Base-by-base conservation (phyloP, 1,140 invertebrate genomes). In the Aphaenogaster ashmeadi region DNA sequence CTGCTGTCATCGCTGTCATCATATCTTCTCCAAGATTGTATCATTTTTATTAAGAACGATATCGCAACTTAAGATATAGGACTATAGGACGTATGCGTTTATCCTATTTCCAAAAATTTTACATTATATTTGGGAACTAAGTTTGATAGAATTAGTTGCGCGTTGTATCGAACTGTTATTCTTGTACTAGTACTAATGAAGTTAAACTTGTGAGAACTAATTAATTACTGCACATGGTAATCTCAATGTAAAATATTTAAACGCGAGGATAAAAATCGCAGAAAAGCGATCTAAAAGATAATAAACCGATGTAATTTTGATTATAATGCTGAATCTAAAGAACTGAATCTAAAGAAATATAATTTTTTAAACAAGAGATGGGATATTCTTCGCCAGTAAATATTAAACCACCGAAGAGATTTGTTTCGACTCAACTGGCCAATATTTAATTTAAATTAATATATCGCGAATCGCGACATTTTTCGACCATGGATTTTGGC, bases 21-120 rank as follows among this genome's bases (percentile, higher is more conserved):
- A 41, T 64, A 64, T 64, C 21, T 44, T n/a, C 41, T 44, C 15
- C 21, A 18, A 36, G n/a, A 47, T 64, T 13, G 18, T 36, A 62
- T 64, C 9, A 47, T 62, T 5, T 7, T 78, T 64, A 78, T 64
- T 78, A 47, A 77, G 38, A 44, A 8, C 56, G 44, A 41, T 58
- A 8, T n/a, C 11, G n/a, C 0, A 41, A 62, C 13, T 44, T 62
- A 15, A 62, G n/a, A 44, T 78, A 4, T 77, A 27, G 0, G 27
- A 27, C 27, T 27, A 60, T 60, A 27, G 27, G n/a, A 44, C 27
- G 38, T 44, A 21, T 4, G n/a, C 38, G 7, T 13, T 11, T 1
- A 7, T 44, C 3, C 11, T 27, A 58, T 58, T 75, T 58, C 13
- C 13, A 13, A 75, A 33, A 58, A 38, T 62, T 44, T 78, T 47